A percentile compares a stretch with the other conserved stretches of the same genome.
These are phyloP conservation scores for Drosophila anomelani DNA, from an alignment of 2,888 invertebrate species.

Conservation along the genomic window DNA sequence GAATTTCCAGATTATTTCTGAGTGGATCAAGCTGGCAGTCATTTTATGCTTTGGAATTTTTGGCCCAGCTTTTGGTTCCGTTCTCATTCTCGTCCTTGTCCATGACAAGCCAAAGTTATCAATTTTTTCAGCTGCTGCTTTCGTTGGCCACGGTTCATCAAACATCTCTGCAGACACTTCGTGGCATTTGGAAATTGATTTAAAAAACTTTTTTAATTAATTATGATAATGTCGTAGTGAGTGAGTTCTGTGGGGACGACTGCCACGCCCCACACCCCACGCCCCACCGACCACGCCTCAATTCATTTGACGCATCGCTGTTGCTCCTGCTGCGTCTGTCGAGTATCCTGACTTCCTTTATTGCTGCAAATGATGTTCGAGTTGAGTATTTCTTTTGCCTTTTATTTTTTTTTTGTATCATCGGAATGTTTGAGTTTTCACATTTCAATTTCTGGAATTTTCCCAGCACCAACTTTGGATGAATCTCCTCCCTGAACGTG, in stretches of 20 bases:
- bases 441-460: slow-evolving; percentile 77
- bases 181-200: slow-evolving; percentile 76
- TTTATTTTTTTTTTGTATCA: slow-evolving; percentile 52
- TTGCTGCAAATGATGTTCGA: slow-evolving; percentile 76
- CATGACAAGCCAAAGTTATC: slow-evolving; percentile 36
- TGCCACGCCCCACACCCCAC: slow-evolving; percentile 18
- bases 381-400: slow-evolving; percentile 48
- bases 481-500: slow-evolving; percentile 5
- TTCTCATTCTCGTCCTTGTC: slow-evolving; percentile 7
- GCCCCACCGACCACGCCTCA: slow-evolving; percentile 17
- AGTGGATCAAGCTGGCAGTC: slow-evolving; percentile 23
- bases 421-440: slow-evolving; percentile 76
- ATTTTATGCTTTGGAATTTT: slow-evolving; percentile 33
- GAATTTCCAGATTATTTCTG: slow-evolving; percentile 28
- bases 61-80: neutral
- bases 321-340: slow-evolving; percentile 46
- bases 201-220: slow-evolving; percentile 79
- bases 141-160: slow-evolving; percentile 66
- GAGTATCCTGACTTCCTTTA: slow-evolving; percentile 61
- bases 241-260: slow-evolving; percentile 20
- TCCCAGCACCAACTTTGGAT: slow-evolving; percentile 58
- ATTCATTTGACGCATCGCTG: slow-evolving; percentile 56
- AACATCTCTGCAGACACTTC: slow-evolving; percentile 66
- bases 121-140: slow-evolving; percentile 40
- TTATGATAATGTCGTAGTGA: slow-evolving; percentile 74